phyloP scores from a whole-genome alignment of 2,797 vertebrate species.

The Clarias laeviceps region DNA sequence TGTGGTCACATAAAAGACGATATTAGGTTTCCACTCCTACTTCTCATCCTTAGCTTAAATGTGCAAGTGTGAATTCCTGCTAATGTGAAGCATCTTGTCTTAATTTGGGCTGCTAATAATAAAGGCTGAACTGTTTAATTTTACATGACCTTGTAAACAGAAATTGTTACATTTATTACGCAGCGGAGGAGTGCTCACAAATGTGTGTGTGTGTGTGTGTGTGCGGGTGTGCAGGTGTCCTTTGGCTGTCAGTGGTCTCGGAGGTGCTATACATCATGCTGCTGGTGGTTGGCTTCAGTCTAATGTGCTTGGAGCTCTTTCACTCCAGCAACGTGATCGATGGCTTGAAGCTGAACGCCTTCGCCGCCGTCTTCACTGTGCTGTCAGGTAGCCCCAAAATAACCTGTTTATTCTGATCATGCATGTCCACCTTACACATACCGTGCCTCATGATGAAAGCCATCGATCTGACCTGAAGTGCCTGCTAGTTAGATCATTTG shows the following conservation, averaged over 20 bases:
- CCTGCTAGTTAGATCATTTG: not conserved
- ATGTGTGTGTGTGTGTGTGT: conserved; percentile 50
- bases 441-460: not conserved
- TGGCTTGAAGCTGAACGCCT: conserved; percentile 95
- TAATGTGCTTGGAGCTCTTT: conserved; percentile 96
- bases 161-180: conserved; percentile 44
- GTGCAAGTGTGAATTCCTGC: not conserved
- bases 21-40: not conserved
- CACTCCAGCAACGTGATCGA: conserved; percentile 96
- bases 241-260: conserved; percentile 94
- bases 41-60: not conserved
- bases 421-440: not conserved
- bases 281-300: conserved; percentile 93
- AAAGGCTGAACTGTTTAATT: not conserved
- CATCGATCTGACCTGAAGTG: not conserved
- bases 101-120: not conserved
- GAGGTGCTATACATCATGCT: conserved; percentile 95
- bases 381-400: conserved; percentile 81
- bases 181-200: conserved; percentile 26
- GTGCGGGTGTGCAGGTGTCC: conserved; percentile 80
- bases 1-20: too few relatives aligned
- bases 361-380: conserved; percentile 96
- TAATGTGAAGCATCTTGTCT: not conserved
- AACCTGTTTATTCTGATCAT: not conserved
- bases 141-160: conserved; percentile 21